phyloP scores from a whole-genome alignment of 2,113 vertebrate genomes.

The Poeciliopsis prolifica region DNA sequence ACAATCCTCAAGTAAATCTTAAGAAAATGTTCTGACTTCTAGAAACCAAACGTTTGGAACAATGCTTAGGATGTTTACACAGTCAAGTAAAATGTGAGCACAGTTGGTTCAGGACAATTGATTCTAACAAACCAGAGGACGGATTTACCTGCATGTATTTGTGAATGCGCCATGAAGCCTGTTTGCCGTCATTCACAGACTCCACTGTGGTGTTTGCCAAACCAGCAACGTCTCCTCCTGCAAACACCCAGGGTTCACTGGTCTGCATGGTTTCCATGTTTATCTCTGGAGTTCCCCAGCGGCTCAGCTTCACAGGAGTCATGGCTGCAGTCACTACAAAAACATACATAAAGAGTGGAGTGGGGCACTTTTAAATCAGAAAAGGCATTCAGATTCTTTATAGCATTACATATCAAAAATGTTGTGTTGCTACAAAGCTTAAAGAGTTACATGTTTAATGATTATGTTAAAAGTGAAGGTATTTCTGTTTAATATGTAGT shows the following conservation, averaged over 20 bases:
- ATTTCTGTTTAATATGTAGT: no score
- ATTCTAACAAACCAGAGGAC: background rate
- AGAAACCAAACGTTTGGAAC: no score
- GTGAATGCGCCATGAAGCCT: slow-evolving; percentile 93
- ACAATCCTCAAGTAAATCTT: background rate
- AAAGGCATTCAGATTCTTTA: no score
- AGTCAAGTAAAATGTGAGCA: background rate
- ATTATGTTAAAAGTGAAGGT: background rate
- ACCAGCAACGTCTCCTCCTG: slow-evolving; percentile 90
- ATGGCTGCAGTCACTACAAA: slow-evolving; percentile 87
- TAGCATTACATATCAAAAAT: no score
- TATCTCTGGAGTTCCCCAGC: slow-evolving; percentile 90
- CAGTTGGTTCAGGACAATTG: background rate
- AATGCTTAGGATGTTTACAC: background rate
- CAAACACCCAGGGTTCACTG: slow-evolving; percentile 92
- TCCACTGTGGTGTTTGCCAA: slow-evolving; percentile 93
- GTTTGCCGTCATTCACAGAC: slow-evolving; percentile 94
- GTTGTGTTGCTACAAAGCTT: background rate
- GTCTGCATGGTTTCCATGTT: slow-evolving; percentile 92
- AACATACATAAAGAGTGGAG: background rate
- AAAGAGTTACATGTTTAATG: background rate
- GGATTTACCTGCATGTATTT: slow-evolving; percentile 87
- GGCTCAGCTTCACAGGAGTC: slow-evolving; percentile 88
- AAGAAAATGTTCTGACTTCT: no score
- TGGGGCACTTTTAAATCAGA: background rate